phyloP scores from a whole-genome alignment of 2,113 vertebrate genomes.

The Nicator chloris region DNA sequence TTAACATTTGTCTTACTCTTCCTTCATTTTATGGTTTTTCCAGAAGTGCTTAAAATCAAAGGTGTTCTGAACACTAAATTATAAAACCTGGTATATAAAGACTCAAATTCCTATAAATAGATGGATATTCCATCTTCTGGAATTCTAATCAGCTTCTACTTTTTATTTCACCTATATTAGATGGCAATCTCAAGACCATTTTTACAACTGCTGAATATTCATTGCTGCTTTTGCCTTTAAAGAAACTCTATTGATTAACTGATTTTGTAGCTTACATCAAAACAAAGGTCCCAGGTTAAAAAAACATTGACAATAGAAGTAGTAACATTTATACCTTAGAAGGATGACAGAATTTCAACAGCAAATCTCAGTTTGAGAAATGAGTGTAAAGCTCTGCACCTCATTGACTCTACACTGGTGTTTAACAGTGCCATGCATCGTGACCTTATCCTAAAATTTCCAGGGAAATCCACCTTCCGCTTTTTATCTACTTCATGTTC shows the following conservation, averaged over 20 bases:
- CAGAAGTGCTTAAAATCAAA: neutral
- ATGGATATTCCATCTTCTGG: neutral
- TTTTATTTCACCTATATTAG: neutral
- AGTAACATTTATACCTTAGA: neutral
- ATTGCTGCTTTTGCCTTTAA: neutral
- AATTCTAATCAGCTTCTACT: neutral
- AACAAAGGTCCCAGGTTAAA: neutral
- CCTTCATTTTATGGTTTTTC: conserved; percentile 1
- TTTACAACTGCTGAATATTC: neutral
- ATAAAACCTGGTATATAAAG: neutral
- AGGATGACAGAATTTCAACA: neutral
- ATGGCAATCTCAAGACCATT: neutral
- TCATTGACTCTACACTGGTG: neutral
- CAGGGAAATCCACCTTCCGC: neutral
- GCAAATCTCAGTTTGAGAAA: neutral
- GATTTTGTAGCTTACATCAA: neutral
- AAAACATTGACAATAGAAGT: neutral
- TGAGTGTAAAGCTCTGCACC: neutral
- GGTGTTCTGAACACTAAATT: neutral
- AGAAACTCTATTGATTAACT: neutral
- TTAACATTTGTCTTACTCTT: neutral
- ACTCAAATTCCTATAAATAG: neutral
- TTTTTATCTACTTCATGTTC: neutral
- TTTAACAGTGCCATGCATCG: neutral
- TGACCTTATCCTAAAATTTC: neutral